Conservation (phyloP, 2,113 vertebrate species). For the Chlorodrepanis virens region DNA sequence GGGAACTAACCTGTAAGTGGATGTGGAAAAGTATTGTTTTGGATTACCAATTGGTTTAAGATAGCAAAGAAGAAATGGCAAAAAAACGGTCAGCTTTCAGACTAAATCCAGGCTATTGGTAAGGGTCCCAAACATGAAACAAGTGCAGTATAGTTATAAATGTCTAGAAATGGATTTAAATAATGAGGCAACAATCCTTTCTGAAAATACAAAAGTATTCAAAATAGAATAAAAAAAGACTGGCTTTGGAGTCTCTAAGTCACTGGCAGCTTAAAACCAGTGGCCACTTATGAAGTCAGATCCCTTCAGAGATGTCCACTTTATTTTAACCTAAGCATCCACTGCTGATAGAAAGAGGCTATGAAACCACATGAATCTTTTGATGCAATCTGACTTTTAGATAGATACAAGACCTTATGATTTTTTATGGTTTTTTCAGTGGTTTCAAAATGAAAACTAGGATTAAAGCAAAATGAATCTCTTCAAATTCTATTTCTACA, state of each 20-base stretch:
- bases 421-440: not conserved
- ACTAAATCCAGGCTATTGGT: not conserved
- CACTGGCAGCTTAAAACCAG: not conserved
- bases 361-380: not conserved
- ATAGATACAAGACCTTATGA: not conserved
- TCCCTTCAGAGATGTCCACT: not conserved
- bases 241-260: not conserved
- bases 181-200: not conserved
- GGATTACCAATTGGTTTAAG: not conserved
- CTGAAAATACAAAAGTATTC: not conserved
- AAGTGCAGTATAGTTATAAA: not conserved
- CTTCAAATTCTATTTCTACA: not conserved
- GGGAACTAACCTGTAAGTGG: not conserved
- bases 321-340: not conserved
- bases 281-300: not conserved
- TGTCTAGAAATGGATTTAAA: not conserved
- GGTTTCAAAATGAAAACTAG: not conserved
- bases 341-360: not conserved
- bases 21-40: not conserved
- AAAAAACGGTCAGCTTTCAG: not conserved
- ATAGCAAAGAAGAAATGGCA: not conserved
- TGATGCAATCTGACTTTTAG: not conserved
- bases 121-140: not conserved
- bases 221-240: not conserved
- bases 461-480: not conserved